phyloP scores from a whole-genome alignment of 2,797 vertebrate genomes.

The Sebastolobus alascanus region DNA sequence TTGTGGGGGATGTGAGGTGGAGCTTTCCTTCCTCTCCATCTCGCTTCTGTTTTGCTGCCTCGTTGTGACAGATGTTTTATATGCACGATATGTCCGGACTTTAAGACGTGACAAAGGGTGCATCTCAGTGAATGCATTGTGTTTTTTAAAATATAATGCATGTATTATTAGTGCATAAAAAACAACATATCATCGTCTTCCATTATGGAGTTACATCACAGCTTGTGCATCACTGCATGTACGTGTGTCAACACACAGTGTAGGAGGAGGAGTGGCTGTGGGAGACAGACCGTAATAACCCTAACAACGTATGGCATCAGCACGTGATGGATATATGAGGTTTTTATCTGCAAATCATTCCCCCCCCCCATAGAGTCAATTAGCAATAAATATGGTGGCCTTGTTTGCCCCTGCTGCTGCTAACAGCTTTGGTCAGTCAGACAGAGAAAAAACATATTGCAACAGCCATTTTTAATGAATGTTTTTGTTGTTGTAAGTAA shows the following conservation, averaged over 20 bases:
- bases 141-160: background rate
- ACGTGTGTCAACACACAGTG: constrained; percentile 53
- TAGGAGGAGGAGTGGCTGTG: constrained; percentile 58
- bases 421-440: background rate
- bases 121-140: background rate
- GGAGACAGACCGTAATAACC: background rate
- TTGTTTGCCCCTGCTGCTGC: background rate
- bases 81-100: background rate
- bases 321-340: constrained; percentile 60
- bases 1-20: background rate
- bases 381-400: background rate
- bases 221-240: constrained; percentile 70
- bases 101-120: background rate
- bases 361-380: background rate
- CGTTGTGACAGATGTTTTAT: background rate
- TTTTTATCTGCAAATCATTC: constrained; percentile 2
- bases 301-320: constrained; percentile 44
- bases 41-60: background rate
- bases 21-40: background rate
- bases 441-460: background rate
- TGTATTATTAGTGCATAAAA: background rate
- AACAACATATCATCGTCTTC: background rate
- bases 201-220: constrained; percentile 73
- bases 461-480: background rate
- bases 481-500: background rate